Conservation (phyloP, 2,797 vertebrate species). For the Lagodon rhomboides region DNA sequence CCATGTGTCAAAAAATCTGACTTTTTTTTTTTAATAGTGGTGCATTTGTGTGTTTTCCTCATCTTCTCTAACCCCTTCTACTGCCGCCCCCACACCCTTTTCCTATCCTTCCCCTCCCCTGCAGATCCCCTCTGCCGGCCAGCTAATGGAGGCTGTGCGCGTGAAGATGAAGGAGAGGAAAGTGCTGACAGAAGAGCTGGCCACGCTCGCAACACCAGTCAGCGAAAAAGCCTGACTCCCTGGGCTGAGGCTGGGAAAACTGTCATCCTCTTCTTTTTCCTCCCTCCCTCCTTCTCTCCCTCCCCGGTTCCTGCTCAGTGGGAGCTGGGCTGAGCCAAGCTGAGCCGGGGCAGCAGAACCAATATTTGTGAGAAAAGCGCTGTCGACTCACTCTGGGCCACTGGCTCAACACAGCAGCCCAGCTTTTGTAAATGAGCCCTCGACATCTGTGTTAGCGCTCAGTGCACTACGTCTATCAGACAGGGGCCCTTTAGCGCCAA, state of each 20-base stretch:
- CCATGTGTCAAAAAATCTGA: slow-evolving; percentile 74
- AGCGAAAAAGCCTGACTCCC: slow-evolving; percentile 85
- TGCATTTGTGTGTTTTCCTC: slow-evolving; percentile 74
- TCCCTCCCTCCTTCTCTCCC: slow-evolving; percentile 49
- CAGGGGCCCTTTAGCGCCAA: slow-evolving; percentile 71
- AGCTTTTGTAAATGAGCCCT: slow-evolving; percentile 84
- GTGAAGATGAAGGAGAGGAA: slow-evolving; percentile 95
- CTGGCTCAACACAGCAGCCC: slow-evolving; percentile 73
- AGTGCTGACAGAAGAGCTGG: slow-evolving; percentile 92
- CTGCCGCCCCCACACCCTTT: slow-evolving; percentile 56
- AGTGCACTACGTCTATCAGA: slow-evolving; percentile 73
- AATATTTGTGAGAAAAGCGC: slow-evolving; percentile 81
- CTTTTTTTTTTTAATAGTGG: slow-evolving; percentile 47
- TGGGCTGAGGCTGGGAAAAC: slow-evolving; percentile 84
- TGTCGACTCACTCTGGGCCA: slow-evolving; percentile 75
- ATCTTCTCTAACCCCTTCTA: slow-evolving; percentile 65
- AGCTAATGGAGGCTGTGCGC: slow-evolving; percentile 91
- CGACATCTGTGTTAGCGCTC: slow-evolving; percentile 83
- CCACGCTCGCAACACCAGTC: slow-evolving; percentile 85
- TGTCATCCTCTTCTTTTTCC: slow-evolving; percentile 81
- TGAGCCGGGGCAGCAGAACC: slow-evolving; percentile 77
- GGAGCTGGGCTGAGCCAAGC: slow-evolving; percentile 75
- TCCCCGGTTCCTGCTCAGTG: slow-evolving; percentile 70
- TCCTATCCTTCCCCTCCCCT: slow-evolving; percentile 69
- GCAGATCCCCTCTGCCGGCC: slow-evolving; percentile 92